Evolutionary conservation across 2,113 vertebrate genomes (phyloP).

Genomic region (Chlamydotis undulata): DNA sequence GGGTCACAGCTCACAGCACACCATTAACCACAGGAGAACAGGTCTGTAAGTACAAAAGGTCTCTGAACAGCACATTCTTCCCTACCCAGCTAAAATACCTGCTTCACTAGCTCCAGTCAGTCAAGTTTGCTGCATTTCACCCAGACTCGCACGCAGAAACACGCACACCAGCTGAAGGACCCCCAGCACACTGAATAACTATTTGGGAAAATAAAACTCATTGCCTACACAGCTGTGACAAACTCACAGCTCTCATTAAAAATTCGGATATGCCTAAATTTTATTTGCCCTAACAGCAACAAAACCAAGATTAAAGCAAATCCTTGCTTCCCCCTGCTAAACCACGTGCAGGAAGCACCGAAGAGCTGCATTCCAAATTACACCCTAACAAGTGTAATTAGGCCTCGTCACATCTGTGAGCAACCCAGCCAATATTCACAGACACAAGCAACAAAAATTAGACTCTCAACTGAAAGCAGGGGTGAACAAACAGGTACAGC

Average conservation of each 20-base stretch:
- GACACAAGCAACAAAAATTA: neutral
- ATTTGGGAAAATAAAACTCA: neutral
- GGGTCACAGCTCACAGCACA: neutral
- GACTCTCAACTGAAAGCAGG: neutral
- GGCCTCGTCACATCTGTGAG: neutral
- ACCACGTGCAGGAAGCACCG: neutral
- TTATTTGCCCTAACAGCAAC: neutral
- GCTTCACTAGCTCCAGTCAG: neutral
- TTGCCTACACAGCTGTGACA: neutral
- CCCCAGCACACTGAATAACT: too few species aligned
- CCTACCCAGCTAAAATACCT: neutral
- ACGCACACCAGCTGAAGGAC: neutral
- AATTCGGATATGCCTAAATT: too few species aligned
- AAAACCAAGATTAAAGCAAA: neutral
- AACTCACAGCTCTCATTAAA: neutral
- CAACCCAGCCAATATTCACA: neutral
- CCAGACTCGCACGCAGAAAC: neutral
- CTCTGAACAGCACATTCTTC: slow-evolving; percentile 7
- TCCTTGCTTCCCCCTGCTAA: neutral
- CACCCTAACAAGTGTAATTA: neutral
- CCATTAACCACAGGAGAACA: neutral
- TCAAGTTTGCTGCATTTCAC: neutral
- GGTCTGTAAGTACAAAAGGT: neutral
- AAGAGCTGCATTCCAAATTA: neutral
- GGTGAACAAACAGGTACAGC: accelerated